These are phyloP conservation scores for Iphiclides podalirius DNA, from an alignment of 2,888 invertebrate genomes.

Conservation along the genomic window DNA sequence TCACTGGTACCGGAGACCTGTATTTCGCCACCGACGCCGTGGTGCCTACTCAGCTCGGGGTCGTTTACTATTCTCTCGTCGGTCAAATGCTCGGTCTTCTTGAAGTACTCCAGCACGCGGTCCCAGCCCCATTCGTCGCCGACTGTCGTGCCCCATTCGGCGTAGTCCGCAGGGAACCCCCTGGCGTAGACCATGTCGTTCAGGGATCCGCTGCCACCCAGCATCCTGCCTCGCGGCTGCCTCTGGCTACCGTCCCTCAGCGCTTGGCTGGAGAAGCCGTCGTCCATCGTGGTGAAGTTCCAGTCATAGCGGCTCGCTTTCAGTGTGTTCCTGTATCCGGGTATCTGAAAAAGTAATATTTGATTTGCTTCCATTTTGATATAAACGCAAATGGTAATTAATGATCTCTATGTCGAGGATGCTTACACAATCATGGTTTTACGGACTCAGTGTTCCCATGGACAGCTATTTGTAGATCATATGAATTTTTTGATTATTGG, in stretches of 20 bases:
- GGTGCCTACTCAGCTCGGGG: slow-evolving; percentile 46
- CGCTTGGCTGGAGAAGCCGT: slow-evolving; percentile 49
- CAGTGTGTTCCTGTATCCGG: slow-evolving; percentile 44
- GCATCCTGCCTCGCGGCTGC: slow-evolving; percentile 60
- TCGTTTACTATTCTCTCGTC: slow-evolving; percentile 51
- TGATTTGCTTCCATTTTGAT: no score
- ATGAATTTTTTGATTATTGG: no score
- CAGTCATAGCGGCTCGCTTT: slow-evolving; percentile 54
- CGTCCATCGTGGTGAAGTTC: slow-evolving; percentile 59
- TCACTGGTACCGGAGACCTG: slow-evolving; percentile 49
- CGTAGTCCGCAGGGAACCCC: slow-evolving; percentile 59
- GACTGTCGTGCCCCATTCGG: slow-evolving; percentile 52
- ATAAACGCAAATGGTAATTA: no score
- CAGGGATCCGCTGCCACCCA: slow-evolving; percentile 62
- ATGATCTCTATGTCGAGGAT: no score
- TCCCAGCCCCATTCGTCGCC: slow-evolving; percentile 56
- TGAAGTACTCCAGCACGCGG: slow-evolving; percentile 55
- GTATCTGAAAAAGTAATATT: slow-evolving; percentile 48
- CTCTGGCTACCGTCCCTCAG: slow-evolving; percentile 45
- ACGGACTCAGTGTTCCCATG: no score
- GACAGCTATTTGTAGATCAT: no score
- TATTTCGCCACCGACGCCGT: slow-evolving; percentile 53
- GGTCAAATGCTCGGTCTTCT: slow-evolving; percentile 58
- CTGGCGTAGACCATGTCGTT: slow-evolving; percentile 67
- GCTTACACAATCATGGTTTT: no score